Percentiles rank a stretch among this genome's conserved stretches.
Evolutionary conservation across 53 echinoderm and acorn worm genomes (phyloP).

Genomic region (Antedon mediterranea): DNA sequence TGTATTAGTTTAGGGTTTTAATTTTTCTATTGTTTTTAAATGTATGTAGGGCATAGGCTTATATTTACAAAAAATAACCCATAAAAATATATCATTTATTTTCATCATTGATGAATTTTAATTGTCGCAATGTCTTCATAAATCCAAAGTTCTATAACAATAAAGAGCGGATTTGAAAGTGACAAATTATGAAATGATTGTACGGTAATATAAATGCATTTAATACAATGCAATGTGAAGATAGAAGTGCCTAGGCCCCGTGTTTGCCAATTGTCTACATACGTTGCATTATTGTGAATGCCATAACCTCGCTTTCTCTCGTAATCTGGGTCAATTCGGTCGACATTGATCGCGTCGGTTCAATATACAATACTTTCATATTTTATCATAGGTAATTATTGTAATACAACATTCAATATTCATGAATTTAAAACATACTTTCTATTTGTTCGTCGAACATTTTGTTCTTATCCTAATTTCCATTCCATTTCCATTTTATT

Average conservation of each 20-base stretch:
- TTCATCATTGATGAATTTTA: too few relatives aligned
- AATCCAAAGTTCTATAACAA: too few relatives aligned
- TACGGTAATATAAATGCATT: too few relatives aligned
- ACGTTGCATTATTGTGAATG: background rate
- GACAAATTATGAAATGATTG: too few relatives aligned
- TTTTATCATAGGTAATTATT: background rate
- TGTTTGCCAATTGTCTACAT: background rate
- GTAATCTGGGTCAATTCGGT: background rate
- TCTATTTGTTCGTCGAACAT: background rate
- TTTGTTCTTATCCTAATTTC: background rate
- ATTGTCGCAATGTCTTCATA: too few relatives aligned
- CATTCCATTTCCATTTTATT: background rate
- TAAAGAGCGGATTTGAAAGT: too few relatives aligned
- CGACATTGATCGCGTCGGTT: background rate
- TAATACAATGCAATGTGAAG: too few relatives aligned
- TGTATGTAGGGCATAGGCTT: too few relatives aligned
- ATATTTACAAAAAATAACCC: too few relatives aligned
- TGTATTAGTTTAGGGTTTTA: too few relatives aligned
- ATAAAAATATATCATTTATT: too few relatives aligned
- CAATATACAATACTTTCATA: background rate
- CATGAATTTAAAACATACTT: background rate
- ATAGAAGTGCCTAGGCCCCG: background rate
- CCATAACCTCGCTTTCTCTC: background rate
- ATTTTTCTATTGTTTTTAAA: too few relatives aligned
- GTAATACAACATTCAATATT: background rate